These are phyloP conservation scores for Indicator maculatus DNA, from an alignment of 2,113 vertebrate species.

Conservation along the genomic window DNA sequence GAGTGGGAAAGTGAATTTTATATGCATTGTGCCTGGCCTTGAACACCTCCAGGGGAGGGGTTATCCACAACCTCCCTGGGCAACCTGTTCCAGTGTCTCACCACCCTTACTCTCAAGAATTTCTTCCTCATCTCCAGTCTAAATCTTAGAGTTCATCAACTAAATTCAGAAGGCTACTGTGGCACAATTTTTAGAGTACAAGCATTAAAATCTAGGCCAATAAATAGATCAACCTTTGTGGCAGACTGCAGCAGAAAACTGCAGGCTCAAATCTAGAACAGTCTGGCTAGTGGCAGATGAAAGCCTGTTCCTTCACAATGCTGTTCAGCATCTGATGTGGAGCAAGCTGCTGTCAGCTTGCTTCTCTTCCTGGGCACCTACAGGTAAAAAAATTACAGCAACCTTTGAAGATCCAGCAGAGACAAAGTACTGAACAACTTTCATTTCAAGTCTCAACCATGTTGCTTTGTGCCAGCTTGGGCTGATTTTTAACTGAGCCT, in stretches of 20 bases:
- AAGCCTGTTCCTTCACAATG: slow-evolving; percentile 46
- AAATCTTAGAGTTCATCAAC: not conserved
- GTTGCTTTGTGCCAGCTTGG: not conserved
- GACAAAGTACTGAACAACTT: slow-evolving; percentile 42
- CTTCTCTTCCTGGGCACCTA: slow-evolving; percentile 45
- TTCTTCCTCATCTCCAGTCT: no score
- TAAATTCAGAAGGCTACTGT: not conserved
- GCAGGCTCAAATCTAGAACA: slow-evolving; percentile 48
- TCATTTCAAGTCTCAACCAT: not conserved
- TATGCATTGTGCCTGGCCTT: not conserved
- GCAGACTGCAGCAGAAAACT: slow-evolving; percentile 35
- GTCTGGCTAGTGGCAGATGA: slow-evolving; percentile 61
- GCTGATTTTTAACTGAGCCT: slow-evolving; percentile 33
- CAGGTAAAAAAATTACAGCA: slow-evolving; percentile 39
- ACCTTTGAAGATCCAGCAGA: slow-evolving; percentile 33
- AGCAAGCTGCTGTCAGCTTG: not conserved
- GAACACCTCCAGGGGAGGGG: no score
- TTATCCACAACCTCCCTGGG: no score
- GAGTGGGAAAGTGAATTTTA: not conserved
- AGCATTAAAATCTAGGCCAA: slow-evolving; percentile 56
- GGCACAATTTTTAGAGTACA: not conserved
- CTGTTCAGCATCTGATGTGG: slow-evolving; percentile 38
- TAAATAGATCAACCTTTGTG: slow-evolving; percentile 62
- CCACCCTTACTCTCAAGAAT: no score
- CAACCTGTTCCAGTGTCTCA: no score